Evolutionary conservation across 2,113 vertebrate species (phyloP).

Genomic region (Entelurus aequoreus): DNA sequence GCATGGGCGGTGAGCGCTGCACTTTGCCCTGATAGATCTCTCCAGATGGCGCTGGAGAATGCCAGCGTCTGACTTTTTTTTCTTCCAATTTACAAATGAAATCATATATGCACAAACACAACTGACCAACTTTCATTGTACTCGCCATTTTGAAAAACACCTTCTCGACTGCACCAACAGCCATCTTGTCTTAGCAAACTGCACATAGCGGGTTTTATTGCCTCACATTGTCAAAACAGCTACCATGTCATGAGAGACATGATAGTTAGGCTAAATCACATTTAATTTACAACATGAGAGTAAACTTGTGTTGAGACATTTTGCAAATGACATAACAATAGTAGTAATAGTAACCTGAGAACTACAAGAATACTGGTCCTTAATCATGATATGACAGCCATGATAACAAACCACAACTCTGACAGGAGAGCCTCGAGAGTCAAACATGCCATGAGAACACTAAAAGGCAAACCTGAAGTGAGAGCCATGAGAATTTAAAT

Average conservation of each 20-base stretch:
- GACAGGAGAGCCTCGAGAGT: neutral
- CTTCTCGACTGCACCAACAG: neutral
- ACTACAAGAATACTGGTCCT: neutral
- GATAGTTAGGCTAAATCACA: too few relatives aligned
- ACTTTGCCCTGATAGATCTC: conserved; percentile 41
- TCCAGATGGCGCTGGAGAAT: conserved; percentile 27
- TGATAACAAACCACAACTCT: neutral
- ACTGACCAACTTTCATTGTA: neutral
- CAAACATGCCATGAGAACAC: neutral
- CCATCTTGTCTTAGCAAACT: too few relatives aligned
- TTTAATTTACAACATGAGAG: too few relatives aligned
- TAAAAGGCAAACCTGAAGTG: too few relatives aligned
- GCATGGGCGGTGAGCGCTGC: conserved; percentile 44
- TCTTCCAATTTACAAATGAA: neutral
- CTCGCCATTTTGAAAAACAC: neutral
- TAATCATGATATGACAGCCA: neutral
- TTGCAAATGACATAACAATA: too few relatives aligned
- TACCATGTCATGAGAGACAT: too few relatives aligned
- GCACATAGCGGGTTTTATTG: too few relatives aligned
- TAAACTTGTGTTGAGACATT: too few relatives aligned
- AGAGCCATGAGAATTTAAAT: too few relatives aligned
- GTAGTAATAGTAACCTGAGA: too few relatives aligned
- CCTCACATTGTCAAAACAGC: too few relatives aligned
- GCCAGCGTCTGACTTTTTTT: conserved; percentile 5
- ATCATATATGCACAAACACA: neutral